phyloP scores from a whole-genome alignment of 2,113 vertebrate genomes.

The human region DNA sequence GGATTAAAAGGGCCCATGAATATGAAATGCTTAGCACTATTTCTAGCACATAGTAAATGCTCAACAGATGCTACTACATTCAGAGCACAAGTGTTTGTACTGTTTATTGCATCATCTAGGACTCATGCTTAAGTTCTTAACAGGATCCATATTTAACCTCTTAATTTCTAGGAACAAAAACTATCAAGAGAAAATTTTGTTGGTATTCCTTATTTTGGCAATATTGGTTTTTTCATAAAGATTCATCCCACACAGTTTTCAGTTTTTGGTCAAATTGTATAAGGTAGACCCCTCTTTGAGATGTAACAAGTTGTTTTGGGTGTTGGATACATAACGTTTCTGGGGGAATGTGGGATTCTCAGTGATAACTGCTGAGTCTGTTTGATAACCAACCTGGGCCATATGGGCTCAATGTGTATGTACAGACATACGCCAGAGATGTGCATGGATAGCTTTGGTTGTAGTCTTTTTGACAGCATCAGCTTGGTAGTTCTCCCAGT shows the following conservation, averaged over 20 bases:
- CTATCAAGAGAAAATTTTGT: not conserved
- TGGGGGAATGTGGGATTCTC: not conserved
- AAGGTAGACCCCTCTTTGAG: not conserved
- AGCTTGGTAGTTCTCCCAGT: not conserved
- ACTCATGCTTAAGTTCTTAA: not conserved
- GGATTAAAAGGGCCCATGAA: not conserved
- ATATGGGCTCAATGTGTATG: rapidly evolving
- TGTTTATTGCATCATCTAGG: no score
- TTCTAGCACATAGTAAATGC: not conserved
- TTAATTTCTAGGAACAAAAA: not conserved
- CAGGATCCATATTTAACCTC: not conserved
- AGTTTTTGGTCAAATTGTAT: not conserved
- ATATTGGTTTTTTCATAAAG: not conserved
- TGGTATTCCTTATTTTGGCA: not conserved
- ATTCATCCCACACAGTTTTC: not conserved
- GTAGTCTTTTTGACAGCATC: not conserved
- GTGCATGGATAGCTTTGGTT: rapidly evolving
- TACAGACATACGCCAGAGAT: not conserved
- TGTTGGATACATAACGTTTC: not conserved
- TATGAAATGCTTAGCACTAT: not conserved
- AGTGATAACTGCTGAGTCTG: not conserved
- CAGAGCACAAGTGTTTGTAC: not conserved
- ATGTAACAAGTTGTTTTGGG: not conserved
- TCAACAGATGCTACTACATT: not conserved
- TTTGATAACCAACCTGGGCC: not conserved